Evolutionary conservation across 2,888 invertebrate species (phyloP), one percentile per base, ranked within the genome.

Genomic region (Cheiracanthium punctorium): DNA sequence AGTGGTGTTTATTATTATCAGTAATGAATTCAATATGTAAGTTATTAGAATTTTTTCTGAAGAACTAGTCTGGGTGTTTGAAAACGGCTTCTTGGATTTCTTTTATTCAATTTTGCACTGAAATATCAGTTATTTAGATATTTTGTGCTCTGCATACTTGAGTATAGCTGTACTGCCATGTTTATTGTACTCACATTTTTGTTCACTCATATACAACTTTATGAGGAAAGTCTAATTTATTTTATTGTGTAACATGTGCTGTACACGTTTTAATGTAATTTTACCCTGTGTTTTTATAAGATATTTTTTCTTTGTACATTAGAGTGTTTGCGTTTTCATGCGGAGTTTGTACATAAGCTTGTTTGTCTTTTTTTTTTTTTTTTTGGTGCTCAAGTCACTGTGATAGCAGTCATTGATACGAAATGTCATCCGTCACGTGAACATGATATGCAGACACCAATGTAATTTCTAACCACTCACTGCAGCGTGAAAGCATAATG

Each of bases 301-400:
- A 8, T 73, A 20, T 30, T 70, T 69, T n/a, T n/a, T n/a, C n/a
- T 70, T 79, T 58, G 58, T 58, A 58, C 58, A 58, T 58, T 58
- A 58, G 58, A 17, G 24, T 7, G 58, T 58, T 20, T 58, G 24
- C 58, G 24, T 74, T 67, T 43, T 67, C n/a, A 8, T n/a, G 5
- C 32, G 65, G 24, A 69, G 29, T 74, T 71, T 71, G 52, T 64
- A 77, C 48, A 64, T 64, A 48, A n/a, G 20, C 32, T 74, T 74
- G 30, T 58, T 52, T n/a, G n/a, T n/a, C n/a, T n/a, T n/a, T n/a
- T n/a, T n/a, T n/a, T n/a, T n/a, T n/a, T n/a, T n/a, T n/a, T n/a
- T 20, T 58, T 70, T 84, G 84, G 84, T 84, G 84, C 84, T 84
- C 84, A 79, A 84, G 32, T 79, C 79, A 79, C 79, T 84, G 84